Evolutionary conservation across 2,888 invertebrate species (phyloP).

Genomic region (Lithosia quadra): DNA sequence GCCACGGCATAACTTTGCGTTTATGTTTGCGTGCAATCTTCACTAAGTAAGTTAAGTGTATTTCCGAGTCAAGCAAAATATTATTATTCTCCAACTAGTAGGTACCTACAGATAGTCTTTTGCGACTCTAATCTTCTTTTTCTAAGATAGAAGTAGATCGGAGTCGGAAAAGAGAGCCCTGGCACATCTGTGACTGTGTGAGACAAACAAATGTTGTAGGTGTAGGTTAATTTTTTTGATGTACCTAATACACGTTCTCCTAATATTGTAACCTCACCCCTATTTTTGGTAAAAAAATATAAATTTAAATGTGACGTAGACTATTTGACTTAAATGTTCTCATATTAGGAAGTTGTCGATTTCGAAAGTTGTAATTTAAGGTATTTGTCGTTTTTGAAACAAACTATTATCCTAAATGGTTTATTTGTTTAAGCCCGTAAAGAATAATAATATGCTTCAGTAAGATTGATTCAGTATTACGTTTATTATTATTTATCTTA

Average conservation of each 20-base stretch:
- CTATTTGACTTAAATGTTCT: neutral
- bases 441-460: neutral
- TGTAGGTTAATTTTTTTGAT: neutral
- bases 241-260: too few relatives aligned
- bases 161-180: neutral
- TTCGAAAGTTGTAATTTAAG: too few relatives aligned
- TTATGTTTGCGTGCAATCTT: slow-evolving; percentile 1
- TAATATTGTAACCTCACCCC: too few relatives aligned
- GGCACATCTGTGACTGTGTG: neutral
- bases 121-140: too few relatives aligned
- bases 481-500: too few relatives aligned
- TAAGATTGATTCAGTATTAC: neutral
- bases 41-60: neutral
- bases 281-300: too few relatives aligned
- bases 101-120: too few relatives aligned
- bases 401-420: neutral
- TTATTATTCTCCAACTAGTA: neutral
- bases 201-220: neutral
- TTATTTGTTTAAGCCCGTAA: neutral
- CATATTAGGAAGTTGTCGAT: too few relatives aligned
- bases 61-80: neutral
- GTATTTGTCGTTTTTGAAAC: neutral
- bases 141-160: too few relatives aligned
- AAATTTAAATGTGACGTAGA: too few relatives aligned
- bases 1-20: neutral